Percentiles rank a stretch among this genome's conserved stretches.
These are phyloP conservation scores for Chrosomus eos DNA, from an alignment of 2,797 vertebrate species.

Conservation along the genomic window DNA sequence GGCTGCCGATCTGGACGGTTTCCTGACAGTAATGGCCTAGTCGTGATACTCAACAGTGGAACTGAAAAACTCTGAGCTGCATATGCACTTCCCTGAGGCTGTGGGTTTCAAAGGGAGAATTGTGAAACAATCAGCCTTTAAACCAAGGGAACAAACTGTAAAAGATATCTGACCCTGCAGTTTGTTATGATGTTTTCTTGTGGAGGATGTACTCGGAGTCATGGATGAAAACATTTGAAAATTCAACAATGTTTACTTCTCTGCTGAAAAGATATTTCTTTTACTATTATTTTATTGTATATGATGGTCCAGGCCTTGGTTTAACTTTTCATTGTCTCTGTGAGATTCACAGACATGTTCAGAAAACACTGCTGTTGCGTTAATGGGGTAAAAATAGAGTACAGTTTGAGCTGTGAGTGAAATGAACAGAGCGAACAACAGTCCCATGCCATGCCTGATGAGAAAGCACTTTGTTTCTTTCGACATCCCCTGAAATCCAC, in stretches of 20 bases:
- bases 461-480: constrained; percentile 41
- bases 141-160: constrained; percentile 55
- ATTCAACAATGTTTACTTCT: neutral
- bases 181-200: neutral
- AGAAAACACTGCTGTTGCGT: neutral
- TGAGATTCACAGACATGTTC: neutral
- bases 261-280: neutral
- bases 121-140: constrained; percentile 38
- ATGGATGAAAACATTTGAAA: constrained; percentile 1
- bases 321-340: neutral
- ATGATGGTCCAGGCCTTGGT: neutral
- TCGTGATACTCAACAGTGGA: constrained; percentile 47
- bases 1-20: constrained; percentile 37
- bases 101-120: constrained; percentile 34
- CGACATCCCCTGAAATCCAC: constrained; percentile 48
- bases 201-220: constrained; percentile 37
- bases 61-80: constrained; percentile 36
- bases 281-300: neutral
- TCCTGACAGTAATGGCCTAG: constrained; percentile 46
- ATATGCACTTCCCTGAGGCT: constrained; percentile 48
- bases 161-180: constrained; percentile 29
- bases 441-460: constrained; percentile 48
- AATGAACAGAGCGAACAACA: constrained; percentile 43
- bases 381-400: constrained; percentile 25
- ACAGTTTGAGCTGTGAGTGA: constrained; percentile 10